Evolutionary conservation across 2,888 invertebrate species (phyloP), one percentile per base, ranked within the genome.

Genomic region (Drosophila prolongata): DNA sequence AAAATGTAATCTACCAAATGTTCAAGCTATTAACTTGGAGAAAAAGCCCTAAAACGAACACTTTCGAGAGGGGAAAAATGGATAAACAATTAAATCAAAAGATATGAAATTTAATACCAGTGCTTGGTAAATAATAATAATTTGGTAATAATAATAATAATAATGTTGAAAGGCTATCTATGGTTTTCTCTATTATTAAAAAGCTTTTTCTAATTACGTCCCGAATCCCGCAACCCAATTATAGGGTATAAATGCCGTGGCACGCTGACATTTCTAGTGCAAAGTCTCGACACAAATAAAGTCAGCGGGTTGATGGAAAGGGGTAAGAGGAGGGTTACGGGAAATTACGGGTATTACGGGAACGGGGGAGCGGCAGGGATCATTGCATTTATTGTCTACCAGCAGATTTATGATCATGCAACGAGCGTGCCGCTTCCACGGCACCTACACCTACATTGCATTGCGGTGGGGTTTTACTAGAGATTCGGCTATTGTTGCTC

Each of bases 321-420:
- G 14, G 16, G 55, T 19, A 52, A 9, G 24, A 44, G 37, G 27
- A n/a, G 27, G 11, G 6, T 27, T 5, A 6, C 13, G 19, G 19
- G 44, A 8, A 4, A 46, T n/a, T n/a, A n/a, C n/a, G 27, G 27
- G 27, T 14, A n/a, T 5, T 34, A 6, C 24, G 38, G 40, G 30
- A 16, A 10, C n/a, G 44, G 14, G 61, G 59, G 34, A 24, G 38
- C 35, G 30, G 44, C 37, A 30, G 30, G 37, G 66, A 66, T 66
- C 66, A 66, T 53, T 62, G 74, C 68, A 74, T 64, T 71, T 69
- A 65, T 72, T 62, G 46, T 79, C 58, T 65, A 65, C 47, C 71
- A 72, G 60, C 44, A 67, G 74, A 71, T 71, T 71, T 71, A 71
- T 71, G 70, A 71, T 72, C 70, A 71, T 72, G 71, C 72, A 64